These are phyloP conservation scores for Lycodopsis pacificus DNA, from an alignment of 2,797 vertebrate genomes.

Conservation along the genomic window DNA sequence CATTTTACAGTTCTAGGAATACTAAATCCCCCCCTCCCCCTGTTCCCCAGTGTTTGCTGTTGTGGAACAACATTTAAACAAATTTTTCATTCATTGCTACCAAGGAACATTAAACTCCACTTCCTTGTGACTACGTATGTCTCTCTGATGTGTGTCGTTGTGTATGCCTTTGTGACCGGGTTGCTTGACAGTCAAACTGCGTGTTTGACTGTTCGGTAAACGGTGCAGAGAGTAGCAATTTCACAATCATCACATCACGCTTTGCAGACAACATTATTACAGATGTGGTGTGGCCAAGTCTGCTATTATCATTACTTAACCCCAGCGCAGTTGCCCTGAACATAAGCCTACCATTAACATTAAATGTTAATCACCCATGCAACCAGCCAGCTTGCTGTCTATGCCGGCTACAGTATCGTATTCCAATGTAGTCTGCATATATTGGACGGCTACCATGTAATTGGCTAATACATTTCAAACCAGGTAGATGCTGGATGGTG, in stretches of 20 bases:
- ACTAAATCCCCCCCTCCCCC: neutral
- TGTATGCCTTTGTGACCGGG: constrained; percentile 40
- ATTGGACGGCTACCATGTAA: constrained; percentile 23
- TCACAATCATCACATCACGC: constrained; percentile 73
- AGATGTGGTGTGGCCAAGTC: constrained; percentile 75
- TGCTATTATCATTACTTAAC: constrained; percentile 82
- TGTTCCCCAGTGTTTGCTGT: constrained; percentile 8
- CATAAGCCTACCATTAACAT: constrained; percentile 81
- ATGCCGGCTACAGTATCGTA: constrained; percentile 17
- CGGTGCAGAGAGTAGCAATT: constrained; percentile 70
- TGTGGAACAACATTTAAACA: neutral
- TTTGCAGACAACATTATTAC: constrained; percentile 82
- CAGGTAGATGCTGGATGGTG: constrained; percentile 13
- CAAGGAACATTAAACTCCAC: constrained; percentile 3
- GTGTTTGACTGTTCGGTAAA: constrained; percentile 66
- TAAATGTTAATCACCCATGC: constrained; percentile 81
- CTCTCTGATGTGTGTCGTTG: constrained; percentile 29
- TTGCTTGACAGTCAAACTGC: constrained; percentile 57
- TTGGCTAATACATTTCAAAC: constrained; percentile 33
- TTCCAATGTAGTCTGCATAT: constrained; percentile 42
- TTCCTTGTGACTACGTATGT: neutral
- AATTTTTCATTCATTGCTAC: constrained; percentile 10
- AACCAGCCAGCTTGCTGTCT: constrained; percentile 57
- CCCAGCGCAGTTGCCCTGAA: constrained; percentile 72
- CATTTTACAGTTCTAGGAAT: constrained; percentile 37